Evolutionary conservation across 2,888 invertebrate genomes (phyloP), one percentile per base, ranked within the genome.

Genomic region (Entomobrya proxima): DNA sequence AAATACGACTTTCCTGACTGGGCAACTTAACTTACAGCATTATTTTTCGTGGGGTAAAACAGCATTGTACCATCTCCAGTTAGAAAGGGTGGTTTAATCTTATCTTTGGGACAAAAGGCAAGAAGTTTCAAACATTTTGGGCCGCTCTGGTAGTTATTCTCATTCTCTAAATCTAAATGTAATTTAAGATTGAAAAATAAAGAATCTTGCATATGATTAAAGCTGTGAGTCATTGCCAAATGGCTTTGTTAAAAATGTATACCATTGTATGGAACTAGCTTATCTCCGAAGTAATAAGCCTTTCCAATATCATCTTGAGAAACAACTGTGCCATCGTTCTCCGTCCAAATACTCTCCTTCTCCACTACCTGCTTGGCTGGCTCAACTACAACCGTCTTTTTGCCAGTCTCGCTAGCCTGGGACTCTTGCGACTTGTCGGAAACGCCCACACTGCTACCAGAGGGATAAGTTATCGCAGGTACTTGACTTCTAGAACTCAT

Each of bases 41-140:
- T 82, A 9, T 78, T 72, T 30, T 86, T 86, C 74, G 85, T 86
- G 0, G 90, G 83, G 79, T 86, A 88, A 37, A 88, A 87, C 15
- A 86, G 24, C 6, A 86, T 88, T n/a, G 75, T 85, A 30, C 89
- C 89, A 50, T 89, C 88, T 1, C 89, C 89, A 21, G 52, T 0
- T 44, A 85, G 82, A 52, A 80, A 88, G 7, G 61, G 69, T 4
- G 88, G 88, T 9, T 67, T 58, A 30, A 90, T 85, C 18, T 86
- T 88, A 75, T 87, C 86, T 21, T 37, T 75, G 2, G 89, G 88
- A 44, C 88, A 88, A 78, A 90, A 89, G 27, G 86, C 83, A n/a
- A 90, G 30, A 7, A 90, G 18, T 78, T 88, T 85, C 24, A 90
- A 78, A 55, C 89, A 89, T 47, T 89, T 88, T 27, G 79, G 86